Percentiles rank a stretch among this genome's conserved stretches.
Evolutionary conservation across 2,113 vertebrate genomes (phyloP).

Genomic region (Cathartes aura): DNA sequence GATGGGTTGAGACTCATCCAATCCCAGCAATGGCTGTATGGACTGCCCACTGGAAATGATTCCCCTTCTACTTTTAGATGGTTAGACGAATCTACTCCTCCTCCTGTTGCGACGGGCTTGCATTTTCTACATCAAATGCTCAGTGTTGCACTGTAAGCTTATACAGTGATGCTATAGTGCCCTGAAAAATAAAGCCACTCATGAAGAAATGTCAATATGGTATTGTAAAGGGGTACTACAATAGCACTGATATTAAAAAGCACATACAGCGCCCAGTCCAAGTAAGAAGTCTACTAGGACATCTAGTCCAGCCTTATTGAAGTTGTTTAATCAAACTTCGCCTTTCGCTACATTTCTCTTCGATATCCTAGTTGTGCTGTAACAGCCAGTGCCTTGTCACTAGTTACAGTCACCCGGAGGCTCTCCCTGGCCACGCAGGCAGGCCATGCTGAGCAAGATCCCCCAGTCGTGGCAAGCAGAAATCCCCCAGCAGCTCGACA

Average conservation of each 20-base stretch:
- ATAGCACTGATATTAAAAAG: not conserved
- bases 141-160: not conserved
- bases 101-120: accelerated
- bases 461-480: not conserved
- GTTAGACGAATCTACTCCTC: not conserved
- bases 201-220: not conserved
- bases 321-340: not conserved
- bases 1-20: not conserved
- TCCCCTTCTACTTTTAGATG: not conserved
- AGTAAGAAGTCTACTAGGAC: not conserved
- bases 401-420: not conserved
- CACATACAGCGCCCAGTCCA: accelerated
- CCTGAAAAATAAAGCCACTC: not conserved
- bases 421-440: too few species aligned
- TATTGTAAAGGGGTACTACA: not conserved
- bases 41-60: not conserved
- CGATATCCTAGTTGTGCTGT: too few species aligned
- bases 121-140: not conserved
- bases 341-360: not conserved
- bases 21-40: not conserved
- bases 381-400: not conserved
- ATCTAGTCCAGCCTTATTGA: not conserved
- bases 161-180: accelerated
- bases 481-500: not conserved
- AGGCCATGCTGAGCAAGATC: not conserved